Evolutionary conservation across 1,140 invertebrate species (phyloP).

Genomic region (Drosophila pandora): DNA sequence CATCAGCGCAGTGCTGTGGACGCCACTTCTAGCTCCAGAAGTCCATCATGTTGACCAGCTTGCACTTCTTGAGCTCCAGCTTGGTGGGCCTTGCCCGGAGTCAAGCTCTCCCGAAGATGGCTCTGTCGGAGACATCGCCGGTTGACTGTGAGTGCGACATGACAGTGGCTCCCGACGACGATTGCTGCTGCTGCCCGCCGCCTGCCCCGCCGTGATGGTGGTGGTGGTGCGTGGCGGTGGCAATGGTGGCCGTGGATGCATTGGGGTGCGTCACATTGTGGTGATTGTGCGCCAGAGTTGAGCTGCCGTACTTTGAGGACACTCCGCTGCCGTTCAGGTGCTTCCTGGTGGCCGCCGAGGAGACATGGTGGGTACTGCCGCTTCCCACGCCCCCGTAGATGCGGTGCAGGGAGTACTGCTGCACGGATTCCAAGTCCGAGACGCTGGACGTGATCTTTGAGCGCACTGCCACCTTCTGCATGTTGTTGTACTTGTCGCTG

Average conservation of each 20-base stretch:
- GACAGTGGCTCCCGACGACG: slow-evolving; percentile 24
- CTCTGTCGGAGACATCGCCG: slow-evolving; percentile 85
- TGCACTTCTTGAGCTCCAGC: slow-evolving; percentile 83
- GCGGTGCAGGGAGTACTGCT: slow-evolving; percentile 80
- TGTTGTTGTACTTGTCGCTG: slow-evolving; percentile 82
- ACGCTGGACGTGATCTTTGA: slow-evolving; percentile 82
- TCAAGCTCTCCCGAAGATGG: slow-evolving; percentile 87
- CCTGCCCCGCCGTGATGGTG: slow-evolving; percentile 55
- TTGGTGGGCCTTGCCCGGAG: slow-evolving; percentile 80
- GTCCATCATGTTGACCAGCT: slow-evolving; percentile 83
- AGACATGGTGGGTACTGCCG: slow-evolving; percentile 70
- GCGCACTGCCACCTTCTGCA: slow-evolving; percentile 81
- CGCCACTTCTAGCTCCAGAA: slow-evolving; percentile 84
- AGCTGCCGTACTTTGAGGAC: slow-evolving; percentile 65
- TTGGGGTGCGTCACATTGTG: slow-evolving; percentile 76
- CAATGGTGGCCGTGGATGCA: slow-evolving; percentile 73
- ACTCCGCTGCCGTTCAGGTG: slow-evolving; percentile 57
- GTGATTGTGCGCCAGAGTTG: slow-evolving; percentile 71
- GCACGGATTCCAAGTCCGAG: slow-evolving; percentile 80
- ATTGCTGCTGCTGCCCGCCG: slow-evolving; percentile 21
- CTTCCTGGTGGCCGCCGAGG: slow-evolving; percentile 73
- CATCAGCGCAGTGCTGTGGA: slow-evolving; percentile 68
- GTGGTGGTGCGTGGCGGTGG: slow-evolving; percentile 66
- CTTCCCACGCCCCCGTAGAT: slow-evolving; percentile 70
- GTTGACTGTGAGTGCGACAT: slow-evolving; percentile 87